Conservation (phyloP, 2,113 vertebrate genomes). For the Crypturellus undulatus region DNA sequence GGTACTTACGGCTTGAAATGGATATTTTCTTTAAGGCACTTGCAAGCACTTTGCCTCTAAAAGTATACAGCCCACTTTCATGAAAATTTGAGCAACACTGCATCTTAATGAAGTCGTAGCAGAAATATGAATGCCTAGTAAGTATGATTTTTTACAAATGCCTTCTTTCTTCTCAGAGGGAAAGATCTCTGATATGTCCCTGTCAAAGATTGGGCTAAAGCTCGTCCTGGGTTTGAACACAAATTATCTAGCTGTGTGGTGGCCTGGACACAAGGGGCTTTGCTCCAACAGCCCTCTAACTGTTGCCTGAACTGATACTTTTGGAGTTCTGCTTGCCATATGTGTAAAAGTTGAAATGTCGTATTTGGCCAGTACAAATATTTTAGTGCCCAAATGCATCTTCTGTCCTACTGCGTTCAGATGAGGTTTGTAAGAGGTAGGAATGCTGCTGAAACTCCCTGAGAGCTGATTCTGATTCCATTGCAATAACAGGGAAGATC, state of each 20-base stretch:
- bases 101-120: neutral
- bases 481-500: neutral
- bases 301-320: neutral
- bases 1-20: neutral
- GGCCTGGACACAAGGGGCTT: neutral
- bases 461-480: neutral
- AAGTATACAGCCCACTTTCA: neutral
- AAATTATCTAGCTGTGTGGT: neutral
- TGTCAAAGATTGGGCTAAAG: neutral
- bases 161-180: neutral
- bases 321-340: accelerated
- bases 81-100: neutral
- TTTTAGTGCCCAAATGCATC: neutral
- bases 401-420: neutral
- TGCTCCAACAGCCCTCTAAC: neutral
- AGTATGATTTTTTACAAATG: neutral
- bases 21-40: neutral
- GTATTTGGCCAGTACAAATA: neutral
- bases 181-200: neutral
- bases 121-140: neutral
- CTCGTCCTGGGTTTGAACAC: neutral
- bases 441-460: neutral
- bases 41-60: neutral
- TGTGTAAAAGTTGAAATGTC: neutral
- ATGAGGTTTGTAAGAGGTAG: neutral